These are phyloP conservation scores for Nannoperca australis DNA, from an alignment of 2,797 vertebrate genomes.

Conservation along the genomic window DNA sequence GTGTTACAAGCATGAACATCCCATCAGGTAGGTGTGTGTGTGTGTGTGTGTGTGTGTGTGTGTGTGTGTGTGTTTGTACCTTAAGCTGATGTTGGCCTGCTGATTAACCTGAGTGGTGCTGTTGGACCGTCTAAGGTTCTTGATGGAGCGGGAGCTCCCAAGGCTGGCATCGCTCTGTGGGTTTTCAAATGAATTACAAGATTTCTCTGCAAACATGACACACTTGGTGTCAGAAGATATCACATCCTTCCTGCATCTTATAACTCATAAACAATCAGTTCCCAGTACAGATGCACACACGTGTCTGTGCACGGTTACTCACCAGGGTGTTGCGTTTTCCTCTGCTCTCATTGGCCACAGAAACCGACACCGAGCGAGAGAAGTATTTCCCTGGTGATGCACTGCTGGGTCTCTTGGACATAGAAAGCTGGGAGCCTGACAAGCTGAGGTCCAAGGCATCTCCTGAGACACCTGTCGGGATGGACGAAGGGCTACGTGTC, in stretches of 20 bases:
- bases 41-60: conserved; percentile 21
- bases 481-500: conserved; percentile 82
- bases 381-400: conserved; percentile 85
- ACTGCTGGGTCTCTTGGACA: conserved; percentile 88
- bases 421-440: conserved; percentile 85
- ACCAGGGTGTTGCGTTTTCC: conserved; percentile 89
- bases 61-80: conserved; percentile 76
- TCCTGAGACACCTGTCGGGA: conserved; percentile 56
- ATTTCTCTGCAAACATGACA: background rate
- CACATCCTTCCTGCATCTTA: conserved; percentile 21
- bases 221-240: background rate
- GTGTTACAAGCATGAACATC: background rate
- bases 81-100: conserved; percentile 77
- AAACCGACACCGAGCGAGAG: conserved; percentile 89
- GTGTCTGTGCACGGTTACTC: conserved; percentile 59
- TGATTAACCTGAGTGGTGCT: conserved; percentile 94
- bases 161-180: conserved; percentile 84
- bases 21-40: background rate
- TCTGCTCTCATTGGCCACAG: conserved; percentile 81
- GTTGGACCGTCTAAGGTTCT: conserved; percentile 93
- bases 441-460: conserved; percentile 86
- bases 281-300: background rate
- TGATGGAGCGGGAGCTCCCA: conserved; percentile 87
- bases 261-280: background rate
- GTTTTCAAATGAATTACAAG: conserved; percentile 13